Percentiles rank a stretch among this genome's conserved stretches.
Evolutionary conservation across 2,888 invertebrate species (phyloP).

Genomic region (Stegophylla sp.): DNA sequence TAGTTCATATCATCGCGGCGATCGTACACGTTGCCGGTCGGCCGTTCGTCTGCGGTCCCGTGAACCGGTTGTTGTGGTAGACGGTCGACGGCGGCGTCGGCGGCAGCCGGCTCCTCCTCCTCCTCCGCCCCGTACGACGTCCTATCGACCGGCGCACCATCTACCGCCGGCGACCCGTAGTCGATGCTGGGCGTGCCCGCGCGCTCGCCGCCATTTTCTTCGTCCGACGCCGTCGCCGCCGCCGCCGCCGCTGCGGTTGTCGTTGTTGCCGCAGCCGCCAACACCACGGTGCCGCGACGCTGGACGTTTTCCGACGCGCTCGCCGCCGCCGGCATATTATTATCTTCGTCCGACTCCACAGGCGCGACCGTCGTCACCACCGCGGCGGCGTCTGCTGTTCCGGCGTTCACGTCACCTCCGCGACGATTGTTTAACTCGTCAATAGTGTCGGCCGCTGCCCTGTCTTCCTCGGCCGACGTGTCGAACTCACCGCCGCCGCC

Average conservation of each 20-base stretch:
- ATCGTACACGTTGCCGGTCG: slow-evolving; percentile 55
- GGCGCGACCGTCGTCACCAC: not conserved
- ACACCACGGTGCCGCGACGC: not conserved
- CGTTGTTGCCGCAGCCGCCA: slow-evolving; percentile 18
- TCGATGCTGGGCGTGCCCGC: slow-evolving; percentile 57
- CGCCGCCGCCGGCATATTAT: slow-evolving; percentile 4
- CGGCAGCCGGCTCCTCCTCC: slow-evolving; percentile 42
- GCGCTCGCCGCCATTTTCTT: slow-evolving; percentile 43
- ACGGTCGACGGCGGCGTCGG: slow-evolving; percentile 36
- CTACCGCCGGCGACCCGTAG: slow-evolving; percentile 53
- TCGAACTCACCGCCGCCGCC: slow-evolving; percentile 45
- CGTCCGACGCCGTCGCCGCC: not conserved
- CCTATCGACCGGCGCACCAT: slow-evolving; percentile 54
- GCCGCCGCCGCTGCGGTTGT: not conserved
- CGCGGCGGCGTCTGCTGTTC: not conserved
- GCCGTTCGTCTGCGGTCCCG: slow-evolving; percentile 53
- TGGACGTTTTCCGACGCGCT: too few species aligned
- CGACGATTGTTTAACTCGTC: slow-evolving; percentile 60
- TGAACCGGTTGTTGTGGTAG: slow-evolving; percentile 44
- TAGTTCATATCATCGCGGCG: slow-evolving; percentile 54
- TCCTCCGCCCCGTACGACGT: slow-evolving; percentile 44
- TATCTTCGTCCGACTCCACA: not conserved
- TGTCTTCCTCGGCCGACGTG: slow-evolving; percentile 60
- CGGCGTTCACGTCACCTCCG: slow-evolving; percentile 28
- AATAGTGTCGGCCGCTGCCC: slow-evolving; percentile 60